Conservation (phyloP, 2,888 invertebrate genomes). For the Lasius fuliginosus region DNA sequence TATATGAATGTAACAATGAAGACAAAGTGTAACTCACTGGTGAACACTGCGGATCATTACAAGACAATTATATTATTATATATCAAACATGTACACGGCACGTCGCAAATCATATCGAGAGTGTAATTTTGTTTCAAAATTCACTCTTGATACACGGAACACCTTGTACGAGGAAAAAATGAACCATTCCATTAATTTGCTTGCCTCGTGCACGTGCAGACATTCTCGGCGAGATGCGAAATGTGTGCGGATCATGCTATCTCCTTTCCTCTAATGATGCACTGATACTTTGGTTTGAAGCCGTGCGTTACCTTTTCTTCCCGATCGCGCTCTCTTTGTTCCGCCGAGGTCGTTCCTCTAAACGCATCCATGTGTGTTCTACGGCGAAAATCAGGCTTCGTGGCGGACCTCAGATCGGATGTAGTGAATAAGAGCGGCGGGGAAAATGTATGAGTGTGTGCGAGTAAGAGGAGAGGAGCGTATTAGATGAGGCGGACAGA, state of each 20-base stretch:
- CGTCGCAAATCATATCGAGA: neutral
- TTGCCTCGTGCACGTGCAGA: constrained; percentile 4
- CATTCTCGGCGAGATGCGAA: constrained; percentile 23
- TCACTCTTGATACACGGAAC: constrained; percentile 4
- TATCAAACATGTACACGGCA: neutral
- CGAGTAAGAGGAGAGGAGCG: constrained; percentile 17
- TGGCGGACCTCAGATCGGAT: constrained; percentile 51
- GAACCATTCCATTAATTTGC: constrained; percentile 43
- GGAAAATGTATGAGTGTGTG: constrained; percentile 42
- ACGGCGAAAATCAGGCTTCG: constrained; percentile 43
- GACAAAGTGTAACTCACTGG: neutral
- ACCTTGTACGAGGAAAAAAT: constrained; percentile 14
- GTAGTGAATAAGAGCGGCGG: constrained; percentile 50
- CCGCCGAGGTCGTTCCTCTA: constrained; percentile 9
- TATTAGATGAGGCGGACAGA: constrained; percentile 40
- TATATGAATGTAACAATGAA: neutral
- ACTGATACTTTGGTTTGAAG: constrained; percentile 21
- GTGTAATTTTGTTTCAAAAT: constrained; percentile 13
- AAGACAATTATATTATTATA: neutral
- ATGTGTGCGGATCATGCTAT: constrained; percentile 33
- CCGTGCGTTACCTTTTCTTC: constrained; percentile 39
- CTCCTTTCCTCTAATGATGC: constrained; percentile 9
- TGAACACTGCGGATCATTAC: neutral
- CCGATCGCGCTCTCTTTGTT: constrained; percentile 27
- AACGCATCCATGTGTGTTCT: constrained; percentile 29